A percentile compares a stretch with the other conserved stretches of the same genome.
Conservation (phyloP, 2,113 vertebrate genomes). For the Siniperca chuatsi region DNA sequence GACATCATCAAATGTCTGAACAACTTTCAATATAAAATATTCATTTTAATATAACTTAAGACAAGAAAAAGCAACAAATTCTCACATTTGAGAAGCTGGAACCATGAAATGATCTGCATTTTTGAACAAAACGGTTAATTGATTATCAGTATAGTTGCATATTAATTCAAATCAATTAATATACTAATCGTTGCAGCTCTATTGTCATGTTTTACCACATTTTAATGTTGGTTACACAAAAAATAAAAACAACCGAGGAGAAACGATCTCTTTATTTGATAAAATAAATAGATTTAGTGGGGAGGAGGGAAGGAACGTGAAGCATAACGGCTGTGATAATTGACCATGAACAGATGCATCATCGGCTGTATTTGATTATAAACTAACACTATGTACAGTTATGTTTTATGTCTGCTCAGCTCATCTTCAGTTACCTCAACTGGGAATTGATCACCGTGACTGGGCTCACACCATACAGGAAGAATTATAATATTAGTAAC, state of each 20-base stretch:
- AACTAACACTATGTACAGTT: neutral
- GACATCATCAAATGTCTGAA: neutral
- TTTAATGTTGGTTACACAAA: slow-evolving; percentile 19
- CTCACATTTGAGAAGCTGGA: neutral
- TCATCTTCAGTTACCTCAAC: neutral
- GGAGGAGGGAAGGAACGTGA: neutral
- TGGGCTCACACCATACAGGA: neutral
- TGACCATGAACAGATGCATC: neutral
- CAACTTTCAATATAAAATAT: neutral
- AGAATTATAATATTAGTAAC: slow-evolving; percentile 3
- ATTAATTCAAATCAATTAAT: neutral
- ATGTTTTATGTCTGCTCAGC: neutral
- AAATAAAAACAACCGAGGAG: slow-evolving; percentile 37
- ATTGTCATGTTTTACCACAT: neutral
- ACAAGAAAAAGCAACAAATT: neutral
- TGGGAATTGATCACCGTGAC: neutral
- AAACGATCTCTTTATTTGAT: slow-evolving; percentile 66
- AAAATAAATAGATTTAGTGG: slow-evolving; percentile 38
- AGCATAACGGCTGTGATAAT: neutral
- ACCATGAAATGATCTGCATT: neutral
- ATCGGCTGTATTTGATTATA: neutral
- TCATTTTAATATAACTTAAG: neutral
- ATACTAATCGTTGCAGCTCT: neutral
- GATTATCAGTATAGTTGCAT: neutral
- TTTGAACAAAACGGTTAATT: neutral